Conservation (phyloP, 2,113 vertebrate genomes). For the Hemicordylus capensis region DNA sequence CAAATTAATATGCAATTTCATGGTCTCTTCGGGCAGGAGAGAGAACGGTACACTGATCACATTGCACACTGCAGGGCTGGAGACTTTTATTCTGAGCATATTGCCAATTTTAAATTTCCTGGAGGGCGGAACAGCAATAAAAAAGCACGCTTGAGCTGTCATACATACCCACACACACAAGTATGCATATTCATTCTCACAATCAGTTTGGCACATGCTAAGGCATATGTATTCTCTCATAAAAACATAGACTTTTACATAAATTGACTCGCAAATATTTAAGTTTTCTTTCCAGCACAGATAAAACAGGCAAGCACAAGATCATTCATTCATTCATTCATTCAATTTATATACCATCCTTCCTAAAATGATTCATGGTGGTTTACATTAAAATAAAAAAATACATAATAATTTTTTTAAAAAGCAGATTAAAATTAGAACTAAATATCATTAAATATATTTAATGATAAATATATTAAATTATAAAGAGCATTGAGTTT, state of each 20-base stretch:
- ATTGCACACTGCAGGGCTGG: background rate
- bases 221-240: background rate
- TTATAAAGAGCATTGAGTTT: no score
- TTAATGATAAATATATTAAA: no score
- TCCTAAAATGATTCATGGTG: no score
- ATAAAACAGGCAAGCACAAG: background rate
- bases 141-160: background rate
- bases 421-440: no score
- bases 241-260: background rate
- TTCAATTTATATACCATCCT: no score
- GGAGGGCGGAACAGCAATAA: background rate
- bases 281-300: background rate
- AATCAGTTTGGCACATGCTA: background rate
- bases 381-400: no score
- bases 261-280: background rate
- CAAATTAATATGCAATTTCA: background rate
- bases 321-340: no score
- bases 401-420: no score
- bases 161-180: background rate
- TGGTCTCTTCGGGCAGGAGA: background rate
- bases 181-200: background rate
- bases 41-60: background rate
- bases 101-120: background rate
- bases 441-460: no score
- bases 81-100: background rate